Evolutionary conservation across 2,888 invertebrate genomes (phyloP), one percentile per base, ranked within the genome.

Genomic region (Lissocephala sabroskyi): DNA sequence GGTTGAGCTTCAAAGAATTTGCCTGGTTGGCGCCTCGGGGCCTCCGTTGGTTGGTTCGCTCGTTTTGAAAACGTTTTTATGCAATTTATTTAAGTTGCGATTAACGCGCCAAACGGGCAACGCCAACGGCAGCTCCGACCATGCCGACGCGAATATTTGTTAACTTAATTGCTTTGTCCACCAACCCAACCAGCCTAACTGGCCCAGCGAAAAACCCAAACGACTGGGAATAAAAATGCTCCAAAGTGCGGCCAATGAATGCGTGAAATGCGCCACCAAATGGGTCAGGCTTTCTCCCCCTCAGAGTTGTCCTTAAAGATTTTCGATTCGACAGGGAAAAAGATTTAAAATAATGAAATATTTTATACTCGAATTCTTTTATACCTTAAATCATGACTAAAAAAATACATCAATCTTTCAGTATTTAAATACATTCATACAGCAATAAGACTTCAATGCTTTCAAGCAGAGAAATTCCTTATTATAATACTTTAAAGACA

Each of bases 1-100:
- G 45, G 62, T 56, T 49, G 49, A 50, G 52, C 7, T 54, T 57
- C 64, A 48, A 56, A 64, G 66, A 73, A 63, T 68, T 68, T 64
- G 51, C 62, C n/a, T 10, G 3, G 30, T 11, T 30, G 30, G 30
- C 30, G 11, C 30, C 11, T 7, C 30, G 7, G 7, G 3, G 23
- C 7, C 23, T 23, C 4, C 23, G 4, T 23, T 7, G 23, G n/a
- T 30, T 10, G 30, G 6, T 30, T n/a, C n/a, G 57, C 62, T 56
- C 62, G 52, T 59, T 68, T 56, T 56, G 56, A 47, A 65, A 73
- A 52, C 66, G 64, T 65, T 70, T 74, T 66, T 58, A 55, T 68
- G 74, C 66, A 64, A 55, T 68, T 73, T 66, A 70, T 62, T 68
- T 59, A 56, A 58, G 52, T 57, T 62, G 59, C 59, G 74, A 65